Conservation (phyloP, 30 jellyfish, hydroid and myxozoan genomes). For the Catostylus mosaicus region DNA sequence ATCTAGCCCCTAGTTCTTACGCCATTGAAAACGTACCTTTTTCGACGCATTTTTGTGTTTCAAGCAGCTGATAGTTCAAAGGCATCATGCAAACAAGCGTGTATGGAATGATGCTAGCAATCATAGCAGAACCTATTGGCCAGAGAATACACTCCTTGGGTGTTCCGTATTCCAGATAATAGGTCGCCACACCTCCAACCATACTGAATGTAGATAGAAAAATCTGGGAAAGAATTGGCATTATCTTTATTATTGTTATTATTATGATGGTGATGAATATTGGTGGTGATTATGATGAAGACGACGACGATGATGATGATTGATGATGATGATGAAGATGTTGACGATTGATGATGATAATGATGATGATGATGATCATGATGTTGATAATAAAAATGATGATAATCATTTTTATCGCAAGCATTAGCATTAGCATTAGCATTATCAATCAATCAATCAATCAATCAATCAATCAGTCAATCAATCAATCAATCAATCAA, state of each 20-base stretch:
- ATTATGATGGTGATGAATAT: too few relatives aligned
- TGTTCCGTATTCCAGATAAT: constrained; percentile 50
- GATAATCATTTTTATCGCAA: not conserved
- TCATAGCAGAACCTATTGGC: constrained; percentile 70
- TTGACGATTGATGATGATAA: not conserved
- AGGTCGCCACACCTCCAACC: constrained; percentile 41
- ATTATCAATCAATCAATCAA: too few relatives aligned
- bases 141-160: constrained; percentile 62
- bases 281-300: too few relatives aligned
- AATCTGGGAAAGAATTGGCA: constrained; percentile 23
- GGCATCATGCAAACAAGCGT: constrained; percentile 81
- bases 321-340: not conserved
- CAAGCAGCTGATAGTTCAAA: constrained; percentile 72
- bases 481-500: too few relatives aligned
- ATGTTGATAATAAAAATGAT: too few relatives aligned
- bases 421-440: not conserved
- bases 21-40: constrained; percentile 88
- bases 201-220: constrained; percentile 68
- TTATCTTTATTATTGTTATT: not conserved
- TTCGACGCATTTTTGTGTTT: constrained; percentile 81
- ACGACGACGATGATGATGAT: too few relatives aligned
- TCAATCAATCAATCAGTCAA: too few relatives aligned
- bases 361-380: too few relatives aligned
- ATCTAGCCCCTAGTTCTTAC: too few relatives aligned
- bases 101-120: constrained; percentile 72